phyloP scores from a whole-genome alignment of 2,888 invertebrate genomes.

The Theodoxus fluviatilis region DNA sequence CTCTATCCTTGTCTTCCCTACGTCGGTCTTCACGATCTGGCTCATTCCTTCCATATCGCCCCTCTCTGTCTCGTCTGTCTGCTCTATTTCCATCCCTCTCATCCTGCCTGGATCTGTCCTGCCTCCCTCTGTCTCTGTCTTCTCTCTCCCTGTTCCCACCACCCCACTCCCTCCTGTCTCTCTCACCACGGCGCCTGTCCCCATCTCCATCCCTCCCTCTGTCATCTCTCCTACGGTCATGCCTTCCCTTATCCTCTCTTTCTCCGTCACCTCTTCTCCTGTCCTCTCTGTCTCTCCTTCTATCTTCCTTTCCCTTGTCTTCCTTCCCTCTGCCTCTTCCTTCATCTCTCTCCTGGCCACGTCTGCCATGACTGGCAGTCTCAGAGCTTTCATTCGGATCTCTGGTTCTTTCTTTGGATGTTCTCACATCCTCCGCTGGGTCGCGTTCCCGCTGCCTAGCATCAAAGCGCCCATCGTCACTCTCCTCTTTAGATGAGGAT shows the following conservation, averaged over 20 bases:
- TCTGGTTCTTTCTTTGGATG: background rate
- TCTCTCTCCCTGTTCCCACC: conserved; percentile 20
- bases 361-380: conserved; percentile 1
- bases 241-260: conserved; percentile 5
- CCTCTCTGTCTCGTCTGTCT: conserved; percentile 21
- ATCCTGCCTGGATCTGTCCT: background rate
- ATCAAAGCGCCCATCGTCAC: too few species aligned
- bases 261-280: conserved; percentile 6
- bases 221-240: background rate
- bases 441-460: too few species aligned
- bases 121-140: conserved; percentile 23
- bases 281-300: background rate
- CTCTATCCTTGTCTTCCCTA: conserved; percentile 22
- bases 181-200: conserved; percentile 8
- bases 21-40: conserved; percentile 11
- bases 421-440: too few species aligned
- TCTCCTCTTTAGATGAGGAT: too few species aligned
- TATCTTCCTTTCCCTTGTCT: conserved; percentile 9
- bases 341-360: background rate
- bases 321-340: conserved; percentile 14
- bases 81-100: background rate
- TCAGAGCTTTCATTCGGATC: background rate
- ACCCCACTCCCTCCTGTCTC: background rate
- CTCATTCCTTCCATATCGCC: background rate
- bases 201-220: conserved; percentile 17